Evolutionary conservation across 1,140 invertebrate species (phyloP).

Genomic region (Vanessa tameamea): DNA sequence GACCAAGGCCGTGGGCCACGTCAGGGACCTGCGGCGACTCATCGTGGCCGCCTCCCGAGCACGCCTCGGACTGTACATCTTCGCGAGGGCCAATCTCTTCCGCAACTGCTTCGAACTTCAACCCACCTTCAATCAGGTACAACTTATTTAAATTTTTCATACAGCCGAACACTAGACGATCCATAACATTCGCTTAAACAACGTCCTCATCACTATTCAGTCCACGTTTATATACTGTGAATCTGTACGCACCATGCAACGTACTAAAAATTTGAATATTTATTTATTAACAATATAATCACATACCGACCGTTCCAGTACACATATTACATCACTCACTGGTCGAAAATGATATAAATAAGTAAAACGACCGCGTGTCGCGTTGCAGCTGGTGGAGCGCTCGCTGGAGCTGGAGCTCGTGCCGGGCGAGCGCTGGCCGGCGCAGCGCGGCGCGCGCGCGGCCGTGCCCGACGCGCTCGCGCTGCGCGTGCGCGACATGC

Average conservation of each 20-base stretch:
- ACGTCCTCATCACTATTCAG: too few species aligned
- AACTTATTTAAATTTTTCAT: too few species aligned
- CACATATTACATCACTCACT: too few species aligned
- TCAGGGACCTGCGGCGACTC: slow-evolving; percentile 96
- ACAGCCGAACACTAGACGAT: too few species aligned
- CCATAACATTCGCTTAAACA: too few species aligned
- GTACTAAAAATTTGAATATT: too few species aligned
- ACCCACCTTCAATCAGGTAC: slow-evolving; percentile 94
- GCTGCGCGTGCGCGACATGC: slow-evolving; percentile 90
- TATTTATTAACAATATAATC: too few species aligned
- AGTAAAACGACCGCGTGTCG: background rate
- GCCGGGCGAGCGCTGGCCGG: slow-evolving; percentile 90
- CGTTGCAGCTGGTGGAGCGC: slow-evolving; percentile 81
- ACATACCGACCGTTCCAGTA: too few species aligned
- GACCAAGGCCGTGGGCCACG: slow-evolving; percentile 97
- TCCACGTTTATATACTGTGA: too few species aligned
- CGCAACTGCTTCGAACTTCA: slow-evolving; percentile 98
- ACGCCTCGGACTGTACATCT: slow-evolving; percentile 97
- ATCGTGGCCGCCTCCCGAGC: slow-evolving; percentile 99
- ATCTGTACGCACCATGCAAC: too few species aligned
- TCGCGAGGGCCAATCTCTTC: slow-evolving; percentile 95
- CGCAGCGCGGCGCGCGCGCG: slow-evolving; percentile 80
- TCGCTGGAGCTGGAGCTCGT: slow-evolving; percentile 89
- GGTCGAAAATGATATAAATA: too few species aligned
- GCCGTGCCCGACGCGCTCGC: slow-evolving; percentile 48